phyloP scores from a whole-genome alignment of 2,797 vertebrate species.

The Bovichtus variegatus region DNA sequence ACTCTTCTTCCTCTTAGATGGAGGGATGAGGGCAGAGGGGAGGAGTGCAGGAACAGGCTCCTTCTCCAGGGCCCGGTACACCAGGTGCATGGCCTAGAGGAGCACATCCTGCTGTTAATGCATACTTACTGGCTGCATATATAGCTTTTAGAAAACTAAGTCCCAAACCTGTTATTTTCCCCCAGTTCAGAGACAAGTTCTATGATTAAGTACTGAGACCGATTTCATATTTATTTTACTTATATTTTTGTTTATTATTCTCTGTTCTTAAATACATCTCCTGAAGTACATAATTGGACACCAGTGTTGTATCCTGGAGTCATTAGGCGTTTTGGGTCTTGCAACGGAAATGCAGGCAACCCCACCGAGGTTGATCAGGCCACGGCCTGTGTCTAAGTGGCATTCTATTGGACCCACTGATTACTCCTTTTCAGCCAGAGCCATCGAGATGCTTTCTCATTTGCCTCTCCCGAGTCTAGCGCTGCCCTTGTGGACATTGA shows the following conservation, averaged over 20 bases:
- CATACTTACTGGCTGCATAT: not conserved
- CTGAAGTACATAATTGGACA: too few relatives aligned
- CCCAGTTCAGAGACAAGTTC: not conserved
- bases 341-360: not conserved
- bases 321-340: too few relatives aligned
- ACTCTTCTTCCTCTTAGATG: conserved; percentile 93
- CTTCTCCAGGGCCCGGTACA: conserved; percentile 97
- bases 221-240: not conserved
- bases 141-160: not conserved
- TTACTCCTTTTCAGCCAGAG: too few relatives aligned
- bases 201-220: not conserved
- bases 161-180: not conserved
- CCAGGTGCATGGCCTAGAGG: conserved; percentile 97
- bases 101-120: conserved; percentile 17
- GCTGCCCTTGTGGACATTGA: too few relatives aligned
- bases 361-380: not conserved
- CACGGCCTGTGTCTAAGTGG: too few relatives aligned
- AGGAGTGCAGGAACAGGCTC: conserved; percentile 93
- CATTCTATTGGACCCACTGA: too few relatives aligned
- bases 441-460: too few relatives aligned
- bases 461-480: too few relatives aligned
- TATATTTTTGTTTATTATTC: not conserved
- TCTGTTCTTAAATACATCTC: not conserved
- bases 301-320: not conserved
- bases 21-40: conserved; percentile 92